Evolutionary conservation across 2,113 vertebrate genomes (phyloP).

Genomic region (Equus quagga): DNA sequence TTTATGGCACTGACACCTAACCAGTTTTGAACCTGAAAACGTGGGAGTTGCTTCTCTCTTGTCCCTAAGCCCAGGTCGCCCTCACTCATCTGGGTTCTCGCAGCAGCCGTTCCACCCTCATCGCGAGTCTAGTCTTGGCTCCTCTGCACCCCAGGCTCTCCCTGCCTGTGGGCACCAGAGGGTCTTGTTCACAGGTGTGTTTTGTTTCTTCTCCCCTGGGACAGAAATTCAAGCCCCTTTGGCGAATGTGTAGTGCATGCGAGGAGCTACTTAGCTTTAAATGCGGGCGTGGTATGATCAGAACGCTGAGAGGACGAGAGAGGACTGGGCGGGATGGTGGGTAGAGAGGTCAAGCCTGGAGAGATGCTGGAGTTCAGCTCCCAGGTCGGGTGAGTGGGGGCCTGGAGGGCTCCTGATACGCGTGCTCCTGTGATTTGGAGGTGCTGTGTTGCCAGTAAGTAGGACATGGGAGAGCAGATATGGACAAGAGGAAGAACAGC

Average conservation of each 20-base stretch:
- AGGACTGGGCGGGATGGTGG: not conserved
- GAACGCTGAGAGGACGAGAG: accelerated
- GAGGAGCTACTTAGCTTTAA: not conserved
- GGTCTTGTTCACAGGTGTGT: not conserved
- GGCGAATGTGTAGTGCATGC: accelerated
- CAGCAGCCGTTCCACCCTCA: no score
- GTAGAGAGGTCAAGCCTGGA: not conserved
- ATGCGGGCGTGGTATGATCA: not conserved
- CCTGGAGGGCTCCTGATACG: not conserved
- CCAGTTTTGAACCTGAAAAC: not conserved
- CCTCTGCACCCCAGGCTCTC: not conserved
- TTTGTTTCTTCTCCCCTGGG: not conserved
- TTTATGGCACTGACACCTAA: accelerated
- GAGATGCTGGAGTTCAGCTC: not conserved
- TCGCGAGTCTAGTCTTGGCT: no score
- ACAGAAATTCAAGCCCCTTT: accelerated
- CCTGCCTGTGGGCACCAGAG: not conserved
- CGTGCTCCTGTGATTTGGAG: not conserved
- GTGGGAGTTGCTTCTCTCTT: not conserved
- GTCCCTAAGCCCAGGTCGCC: not conserved
- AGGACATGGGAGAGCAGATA: not conserved
- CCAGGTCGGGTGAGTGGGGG: not conserved
- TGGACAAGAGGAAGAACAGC: not conserved
- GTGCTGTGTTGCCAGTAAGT: not conserved
- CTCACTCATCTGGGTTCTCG: not conserved